Conservation (phyloP, 2,888 invertebrate species). For the Suillia variegata region DNA sequence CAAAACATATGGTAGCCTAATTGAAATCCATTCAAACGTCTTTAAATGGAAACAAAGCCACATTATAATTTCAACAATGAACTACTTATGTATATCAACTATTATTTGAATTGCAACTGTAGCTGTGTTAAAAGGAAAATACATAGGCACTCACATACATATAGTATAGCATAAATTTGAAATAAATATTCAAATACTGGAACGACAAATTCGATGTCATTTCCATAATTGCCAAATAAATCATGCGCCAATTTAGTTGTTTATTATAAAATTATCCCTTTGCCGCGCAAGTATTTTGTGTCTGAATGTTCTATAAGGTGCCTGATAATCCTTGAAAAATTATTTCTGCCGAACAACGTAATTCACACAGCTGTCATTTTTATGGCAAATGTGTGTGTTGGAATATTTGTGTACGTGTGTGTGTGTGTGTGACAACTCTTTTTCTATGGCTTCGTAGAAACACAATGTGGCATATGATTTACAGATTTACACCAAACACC, state of each 20-base stretch:
- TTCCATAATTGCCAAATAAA: slow-evolving; percentile 23
- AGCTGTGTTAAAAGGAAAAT: too few relatives aligned
- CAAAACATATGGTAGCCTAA: too few relatives aligned
- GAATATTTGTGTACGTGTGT: neutral
- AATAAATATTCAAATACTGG: too few relatives aligned
- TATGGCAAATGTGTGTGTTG: neutral
- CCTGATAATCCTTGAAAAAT: slow-evolving; percentile 14
- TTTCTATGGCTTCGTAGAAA: neutral
- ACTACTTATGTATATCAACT: too few relatives aligned
- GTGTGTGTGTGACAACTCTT: slow-evolving; percentile 6
- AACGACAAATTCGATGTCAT: slow-evolving; percentile 17
- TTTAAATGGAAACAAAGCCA: too few relatives aligned
- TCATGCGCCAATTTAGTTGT: slow-evolving; percentile 24
- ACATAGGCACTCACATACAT: too few relatives aligned
- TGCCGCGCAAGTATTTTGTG: too few relatives aligned
- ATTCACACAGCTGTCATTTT: slow-evolving; percentile 14
- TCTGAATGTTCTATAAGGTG: neutral
- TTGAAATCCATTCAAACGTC: too few relatives aligned
- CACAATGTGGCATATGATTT: slow-evolving; percentile 17
- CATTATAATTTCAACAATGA: too few relatives aligned
- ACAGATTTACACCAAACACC: slow-evolving; percentile 16
- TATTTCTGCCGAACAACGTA: neutral
- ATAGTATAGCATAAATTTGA: too few relatives aligned
- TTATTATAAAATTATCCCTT: slow-evolving; percentile 3
- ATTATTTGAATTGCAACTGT: too few relatives aligned